These are phyloP conservation scores for Tetranychus piercei DNA, from an alignment of 2,888 invertebrate species.

Conservation along the genomic window DNA sequence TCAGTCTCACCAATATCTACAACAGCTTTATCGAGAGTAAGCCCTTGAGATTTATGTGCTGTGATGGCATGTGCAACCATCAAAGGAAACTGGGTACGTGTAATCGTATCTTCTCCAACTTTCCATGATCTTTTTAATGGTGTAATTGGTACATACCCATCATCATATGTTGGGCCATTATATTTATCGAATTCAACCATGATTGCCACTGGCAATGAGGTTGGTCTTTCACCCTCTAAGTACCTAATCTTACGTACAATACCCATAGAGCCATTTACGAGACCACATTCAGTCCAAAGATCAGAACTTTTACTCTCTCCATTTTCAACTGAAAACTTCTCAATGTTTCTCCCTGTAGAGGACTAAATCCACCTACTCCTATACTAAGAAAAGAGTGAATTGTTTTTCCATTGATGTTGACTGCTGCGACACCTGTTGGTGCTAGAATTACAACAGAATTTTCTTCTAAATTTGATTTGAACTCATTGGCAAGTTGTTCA, in stretches of 20 bases:
- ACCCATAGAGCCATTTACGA: not conserved
- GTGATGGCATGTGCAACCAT: not conserved
- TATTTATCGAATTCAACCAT: not conserved
- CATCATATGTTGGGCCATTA: not conserved
- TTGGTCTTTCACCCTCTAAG: not conserved
- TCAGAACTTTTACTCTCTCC: not conserved
- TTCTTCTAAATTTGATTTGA: not conserved
- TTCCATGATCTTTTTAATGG: not conserved
- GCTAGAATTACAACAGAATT: not conserved
- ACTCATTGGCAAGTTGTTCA: not conserved
- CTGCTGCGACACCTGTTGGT: conserved; percentile 7
- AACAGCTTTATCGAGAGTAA: not conserved
- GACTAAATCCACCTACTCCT: not conserved
- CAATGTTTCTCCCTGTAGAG: not conserved
- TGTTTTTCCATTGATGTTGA: conserved; percentile 3
- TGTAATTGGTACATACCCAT: not conserved
- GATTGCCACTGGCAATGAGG: not conserved
- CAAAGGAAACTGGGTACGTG: not conserved
- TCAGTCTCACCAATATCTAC: not conserved
- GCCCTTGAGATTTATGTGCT: not conserved
- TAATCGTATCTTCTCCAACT: no score
- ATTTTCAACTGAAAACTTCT: not conserved
- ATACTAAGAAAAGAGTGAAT: not conserved
- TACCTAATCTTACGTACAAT: not conserved
- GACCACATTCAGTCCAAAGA: not conserved